phyloP scores from a whole-genome alignment of 2,888 invertebrate genomes.

The Eupithecia centaureata region DNA sequence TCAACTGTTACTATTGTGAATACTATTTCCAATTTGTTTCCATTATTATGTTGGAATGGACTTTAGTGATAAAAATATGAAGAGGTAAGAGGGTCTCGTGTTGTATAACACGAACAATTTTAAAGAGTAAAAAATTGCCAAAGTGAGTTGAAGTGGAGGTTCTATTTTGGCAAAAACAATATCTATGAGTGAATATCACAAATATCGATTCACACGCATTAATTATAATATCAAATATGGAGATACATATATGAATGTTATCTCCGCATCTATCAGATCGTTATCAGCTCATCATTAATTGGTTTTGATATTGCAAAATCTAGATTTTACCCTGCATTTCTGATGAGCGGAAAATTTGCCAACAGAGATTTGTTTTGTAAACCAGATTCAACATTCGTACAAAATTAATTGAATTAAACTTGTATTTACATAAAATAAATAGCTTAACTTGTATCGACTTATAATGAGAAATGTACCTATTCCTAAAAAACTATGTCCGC shows the following conservation, averaged over 20 bases:
- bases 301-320: not conserved
- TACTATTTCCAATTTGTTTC: no score
- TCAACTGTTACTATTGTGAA: no score
- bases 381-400: not conserved
- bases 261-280: not conserved
- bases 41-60: no score
- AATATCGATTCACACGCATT: not conserved
- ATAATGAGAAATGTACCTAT: not conserved
- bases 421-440: not conserved
- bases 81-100: no score
- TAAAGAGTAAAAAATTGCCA: not conserved
- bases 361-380: not conserved
- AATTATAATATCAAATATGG: not conserved
- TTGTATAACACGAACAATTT: no score
- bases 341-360: not conserved
- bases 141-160: not conserved
- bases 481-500: not conserved
- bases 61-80: no score
- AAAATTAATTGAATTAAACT: not conserved
- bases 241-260: not conserved
- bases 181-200: not conserved
- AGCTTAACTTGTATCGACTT: not conserved
- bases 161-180: not conserved
- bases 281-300: not conserved
- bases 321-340: not conserved